Percentiles rank a stretch among this genome's conserved stretches.
These are phyloP conservation scores for Hemiprocne comata DNA, from an alignment of 2,113 vertebrate species.

Conservation along the genomic window DNA sequence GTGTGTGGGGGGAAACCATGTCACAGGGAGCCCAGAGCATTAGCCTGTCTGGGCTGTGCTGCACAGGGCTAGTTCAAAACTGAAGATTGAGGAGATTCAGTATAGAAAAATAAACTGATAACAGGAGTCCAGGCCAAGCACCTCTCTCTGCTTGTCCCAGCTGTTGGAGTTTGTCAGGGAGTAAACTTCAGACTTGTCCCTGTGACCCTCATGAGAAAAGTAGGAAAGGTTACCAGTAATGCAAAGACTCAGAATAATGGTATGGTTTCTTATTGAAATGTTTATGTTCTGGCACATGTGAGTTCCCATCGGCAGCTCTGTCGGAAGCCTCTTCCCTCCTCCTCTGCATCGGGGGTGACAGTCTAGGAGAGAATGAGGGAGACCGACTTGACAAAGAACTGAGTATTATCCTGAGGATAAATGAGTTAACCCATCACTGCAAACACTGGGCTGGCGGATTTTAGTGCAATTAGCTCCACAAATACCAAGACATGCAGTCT, in stretches of 20 bases:
- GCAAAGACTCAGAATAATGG: background rate
- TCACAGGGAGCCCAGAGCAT: background rate
- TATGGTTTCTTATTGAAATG: background rate
- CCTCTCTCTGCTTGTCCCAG: background rate
- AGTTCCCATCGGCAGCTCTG: background rate
- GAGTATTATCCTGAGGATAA: slow-evolving; percentile 66
- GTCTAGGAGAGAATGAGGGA: background rate
- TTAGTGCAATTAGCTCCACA: slow-evolving; percentile 77
- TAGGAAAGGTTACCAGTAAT: background rate
- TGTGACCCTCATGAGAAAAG: background rate
- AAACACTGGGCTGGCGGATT: slow-evolving; percentile 58
- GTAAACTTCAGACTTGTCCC: background rate
- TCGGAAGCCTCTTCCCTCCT: background rate
- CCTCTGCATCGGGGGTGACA: background rate
- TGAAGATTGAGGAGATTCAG: background rate
- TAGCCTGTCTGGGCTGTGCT: background rate
- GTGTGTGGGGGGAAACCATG: background rate
- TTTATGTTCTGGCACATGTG: background rate
- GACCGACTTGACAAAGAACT: slow-evolving; percentile 57
- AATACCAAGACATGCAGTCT: slow-evolving; percentile 80
- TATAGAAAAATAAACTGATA: background rate
- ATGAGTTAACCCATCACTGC: slow-evolving; percentile 60
- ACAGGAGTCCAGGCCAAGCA: background rate
- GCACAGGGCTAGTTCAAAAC: background rate
- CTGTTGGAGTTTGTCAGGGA: background rate